phyloP scores from a whole-genome alignment of 2,113 vertebrate genomes.

The Vulpes ferrilata region DNA sequence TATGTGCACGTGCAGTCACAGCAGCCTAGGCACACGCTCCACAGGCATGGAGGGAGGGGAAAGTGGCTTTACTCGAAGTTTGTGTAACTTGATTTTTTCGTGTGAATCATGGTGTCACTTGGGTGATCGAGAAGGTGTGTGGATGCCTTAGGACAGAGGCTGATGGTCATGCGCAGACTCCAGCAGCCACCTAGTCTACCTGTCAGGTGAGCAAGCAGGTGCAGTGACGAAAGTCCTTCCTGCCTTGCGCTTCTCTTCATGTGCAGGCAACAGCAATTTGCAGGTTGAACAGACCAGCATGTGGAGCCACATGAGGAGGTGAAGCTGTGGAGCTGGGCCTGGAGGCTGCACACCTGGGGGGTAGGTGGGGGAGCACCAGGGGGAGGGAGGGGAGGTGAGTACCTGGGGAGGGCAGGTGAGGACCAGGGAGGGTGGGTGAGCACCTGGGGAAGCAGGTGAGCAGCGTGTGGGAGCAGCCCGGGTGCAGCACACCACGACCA shows the following conservation, averaged over 20 bases:
- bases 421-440: too few relatives aligned
- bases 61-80: neutral
- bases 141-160: neutral
- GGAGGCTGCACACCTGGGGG: neutral
- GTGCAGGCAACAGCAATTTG: neutral
- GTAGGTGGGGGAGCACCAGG: neutral
- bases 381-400: neutral
- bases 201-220: fast-evolving
- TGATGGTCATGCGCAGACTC: too few relatives aligned
- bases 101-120: neutral
- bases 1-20: too few relatives aligned
- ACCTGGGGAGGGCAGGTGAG: too few relatives aligned
- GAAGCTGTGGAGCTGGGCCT: neutral
- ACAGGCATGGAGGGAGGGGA: too few relatives aligned
- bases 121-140: neutral
- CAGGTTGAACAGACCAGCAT: neutral
- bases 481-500: neutral
- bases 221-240: too few relatives aligned
- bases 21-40: too few relatives aligned
- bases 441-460: neutral
- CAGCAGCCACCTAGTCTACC: too few relatives aligned
- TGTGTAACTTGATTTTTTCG: neutral
- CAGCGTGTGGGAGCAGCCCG: neutral
- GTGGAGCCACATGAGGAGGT: too few relatives aligned
- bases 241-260: neutral